A percentile compares a stretch with the other conserved stretches of the same genome.
phyloP scores from a whole-genome alignment of 2,797 vertebrate species.

The Eulemur rubriventer region DNA sequence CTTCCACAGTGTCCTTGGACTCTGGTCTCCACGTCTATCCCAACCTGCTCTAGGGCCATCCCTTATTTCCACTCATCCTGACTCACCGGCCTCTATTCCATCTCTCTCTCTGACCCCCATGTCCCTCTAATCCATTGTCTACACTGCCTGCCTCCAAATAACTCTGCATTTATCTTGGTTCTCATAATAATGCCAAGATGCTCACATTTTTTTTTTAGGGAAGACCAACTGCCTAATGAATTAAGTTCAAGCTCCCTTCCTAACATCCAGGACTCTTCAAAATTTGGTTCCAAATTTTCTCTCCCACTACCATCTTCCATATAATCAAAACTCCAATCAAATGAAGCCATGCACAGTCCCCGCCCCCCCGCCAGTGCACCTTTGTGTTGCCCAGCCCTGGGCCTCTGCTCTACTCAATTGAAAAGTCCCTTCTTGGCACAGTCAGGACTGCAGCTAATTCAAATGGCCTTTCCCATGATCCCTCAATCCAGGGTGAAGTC shows the following conservation, averaged over 20 bases:
- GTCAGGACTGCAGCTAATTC: neutral
- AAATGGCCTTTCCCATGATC: neutral
- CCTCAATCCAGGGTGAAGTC: neutral
- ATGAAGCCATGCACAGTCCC: neutral
- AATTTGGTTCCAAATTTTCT: neutral
- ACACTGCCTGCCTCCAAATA: neutral
- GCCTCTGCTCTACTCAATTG: neutral
- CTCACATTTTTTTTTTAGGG: neutral
- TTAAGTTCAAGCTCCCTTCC: neutral
- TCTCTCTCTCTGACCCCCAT: neutral
- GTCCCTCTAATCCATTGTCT: neutral
- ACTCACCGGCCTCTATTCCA: neutral
- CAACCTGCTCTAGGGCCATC: neutral
- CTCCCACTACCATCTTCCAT: neutral
- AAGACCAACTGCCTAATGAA: neutral
- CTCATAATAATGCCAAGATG: neutral
- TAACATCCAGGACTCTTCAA: neutral
- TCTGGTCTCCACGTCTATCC: neutral
- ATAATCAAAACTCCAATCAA: neutral
- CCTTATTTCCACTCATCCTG: neutral
- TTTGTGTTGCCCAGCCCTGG: neutral
- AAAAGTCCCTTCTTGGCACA: neutral
- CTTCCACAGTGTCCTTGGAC: neutral
- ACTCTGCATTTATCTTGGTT: neutral
- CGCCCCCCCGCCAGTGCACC: accelerated